Evolutionary conservation across 2,113 vertebrate genomes (phyloP), one percentile per base, ranked within the genome.

Genomic region (Tichodroma muraria): DNA sequence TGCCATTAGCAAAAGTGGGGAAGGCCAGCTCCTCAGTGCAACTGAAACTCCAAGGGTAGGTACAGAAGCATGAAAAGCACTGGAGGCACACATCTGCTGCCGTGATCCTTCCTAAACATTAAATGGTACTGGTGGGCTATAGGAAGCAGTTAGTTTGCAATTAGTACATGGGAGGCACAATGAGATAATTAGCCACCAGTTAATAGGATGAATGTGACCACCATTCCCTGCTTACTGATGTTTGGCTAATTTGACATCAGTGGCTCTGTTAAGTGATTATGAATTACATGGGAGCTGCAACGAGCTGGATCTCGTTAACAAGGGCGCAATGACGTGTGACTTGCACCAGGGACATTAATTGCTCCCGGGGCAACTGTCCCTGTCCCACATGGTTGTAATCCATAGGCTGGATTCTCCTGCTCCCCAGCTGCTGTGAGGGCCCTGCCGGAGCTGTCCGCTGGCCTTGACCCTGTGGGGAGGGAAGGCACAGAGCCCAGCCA

Each of bases 221-320:
- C 94, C 85, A 78, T 96, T 96, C 88, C 50, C 68, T 76, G 88
- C 93, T 96, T 94, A 93, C 88, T 94, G 93, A 94, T 86, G 96
- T 97, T 95, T 95, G 87, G 88, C 80, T 97, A 96, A 97, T 97
- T 95, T 95, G 80, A 85, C 89, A 90, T 90, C 68, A 85, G 68
- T 0, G 5, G 78, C 57, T 96, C 92, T 85, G 80, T 93, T 95
- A 94, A 95, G 75, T 4, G 7, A 61, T 88, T 84, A 84, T 92
- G 85, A 88, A 94, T 89, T 73, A 78, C 70, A 63, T 16, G 33
- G 84, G 61, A 69, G 50, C 50, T 2, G 31, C 63, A 75, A 27
- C 0, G 38, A 96, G 78, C 79, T 59, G 64, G 71, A 83, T 75
- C 83, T 31, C 63, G 53, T 73, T 66, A 94, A 80, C 80, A 54